Percentiles rank a stretch among this genome's conserved stretches.
phyloP scores from a whole-genome alignment of 2,797 vertebrate species.

The Sylvilagus floridanus region DNA sequence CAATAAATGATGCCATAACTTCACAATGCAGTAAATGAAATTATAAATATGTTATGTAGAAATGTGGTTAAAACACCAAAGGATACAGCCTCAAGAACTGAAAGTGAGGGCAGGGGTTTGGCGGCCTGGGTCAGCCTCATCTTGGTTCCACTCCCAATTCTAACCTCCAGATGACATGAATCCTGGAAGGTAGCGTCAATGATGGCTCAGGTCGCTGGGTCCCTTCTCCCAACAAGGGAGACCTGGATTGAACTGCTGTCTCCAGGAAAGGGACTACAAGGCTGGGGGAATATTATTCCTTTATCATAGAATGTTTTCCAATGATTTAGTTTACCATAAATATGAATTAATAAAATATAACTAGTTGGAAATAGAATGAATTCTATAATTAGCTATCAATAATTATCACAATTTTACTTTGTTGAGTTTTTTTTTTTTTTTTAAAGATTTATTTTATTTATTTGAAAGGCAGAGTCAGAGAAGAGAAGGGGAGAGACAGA shows the following conservation, averaged over 20 bases:
- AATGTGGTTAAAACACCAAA: background rate
- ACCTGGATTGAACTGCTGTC: background rate
- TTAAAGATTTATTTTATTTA: too few relatives aligned
- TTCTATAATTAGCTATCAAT: background rate
- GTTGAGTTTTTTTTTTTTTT: background rate
- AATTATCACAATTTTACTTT: conserved; percentile 23
- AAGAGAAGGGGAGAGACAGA: too few relatives aligned
- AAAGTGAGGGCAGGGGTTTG: background rate
- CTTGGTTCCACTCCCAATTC: too few relatives aligned
- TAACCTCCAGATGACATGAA: too few relatives aligned
- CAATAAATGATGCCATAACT: conserved; percentile 34
- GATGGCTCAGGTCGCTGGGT: too few relatives aligned
- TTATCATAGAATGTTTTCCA: background rate
- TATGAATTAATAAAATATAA: conserved; percentile 36
- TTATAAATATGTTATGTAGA: background rate
- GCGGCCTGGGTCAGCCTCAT: too few relatives aligned
- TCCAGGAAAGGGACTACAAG: background rate
- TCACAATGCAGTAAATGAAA: conserved; percentile 5
- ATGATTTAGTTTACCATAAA: background rate
- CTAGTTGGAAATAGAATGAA: background rate
- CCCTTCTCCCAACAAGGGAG: too few relatives aligned
- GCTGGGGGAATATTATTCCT: background rate
- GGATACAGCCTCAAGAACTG: background rate
- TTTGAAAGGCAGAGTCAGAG: too few relatives aligned
- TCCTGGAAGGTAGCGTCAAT: too few relatives aligned